Base-by-base conservation (phyloP, 2,113 vertebrate genomes). In the Eolophus roseicapilla region DNA sequence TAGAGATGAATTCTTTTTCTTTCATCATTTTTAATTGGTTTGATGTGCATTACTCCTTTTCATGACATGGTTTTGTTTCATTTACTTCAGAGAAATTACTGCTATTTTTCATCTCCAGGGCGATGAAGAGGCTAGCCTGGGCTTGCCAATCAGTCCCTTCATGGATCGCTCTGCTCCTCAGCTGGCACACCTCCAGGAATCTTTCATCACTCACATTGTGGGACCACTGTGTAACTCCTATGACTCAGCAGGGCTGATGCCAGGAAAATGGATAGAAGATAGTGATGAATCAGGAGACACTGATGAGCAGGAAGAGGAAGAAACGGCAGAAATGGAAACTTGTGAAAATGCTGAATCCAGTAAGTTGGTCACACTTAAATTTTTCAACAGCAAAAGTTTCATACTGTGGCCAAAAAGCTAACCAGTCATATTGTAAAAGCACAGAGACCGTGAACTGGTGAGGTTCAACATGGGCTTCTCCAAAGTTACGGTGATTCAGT, bases 161-260 rank as follows among this genome's bases (percentile, higher is more conserved):
- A 99, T 99, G 99, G 99, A 99, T 96, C 98, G 99, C 68, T 98
- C 99, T 17, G 99, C 99, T 8, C 99, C 99, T 2, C 99, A 99
- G 97, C 88, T 99, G 96, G 99, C 99, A 82, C 99, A 99, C 80
- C 98, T 99, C 47, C 99, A 99, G 97, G 99, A 99, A 85, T 99
- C 99, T 19, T 99, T 99, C 97, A 99, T 99, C 96, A 99, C 99
- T 17, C 99, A 99, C 97, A 99, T 99, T 10, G 99, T 99, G 95
- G 99, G 99, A 11, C 99, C 99, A 5, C 98, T 99, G 4, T 99
- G 99, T 89, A 98, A 99, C 96, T 99, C 99, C 37, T 99, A 99
- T 17, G 98, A 99, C 96, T 99, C 99, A 3, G 99, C 99, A 0
- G 97, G 98, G 59, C 98, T 99, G 57, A 99, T 99, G 97, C 99